phyloP scores from a whole-genome alignment of 2,888 invertebrate genomes.

The Adelphocoris suturalis region DNA sequence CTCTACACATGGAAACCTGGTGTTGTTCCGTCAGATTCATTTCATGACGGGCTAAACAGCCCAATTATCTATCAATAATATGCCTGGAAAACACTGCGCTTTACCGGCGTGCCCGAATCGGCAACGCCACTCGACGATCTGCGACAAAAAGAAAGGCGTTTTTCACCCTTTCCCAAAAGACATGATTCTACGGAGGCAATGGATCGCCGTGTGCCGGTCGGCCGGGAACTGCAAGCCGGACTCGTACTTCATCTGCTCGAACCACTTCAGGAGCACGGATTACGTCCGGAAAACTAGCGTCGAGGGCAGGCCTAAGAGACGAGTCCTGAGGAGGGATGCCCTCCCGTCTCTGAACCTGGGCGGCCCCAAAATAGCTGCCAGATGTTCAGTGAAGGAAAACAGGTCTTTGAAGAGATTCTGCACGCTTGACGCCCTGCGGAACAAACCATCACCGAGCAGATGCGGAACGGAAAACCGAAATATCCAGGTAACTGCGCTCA shows the following conservation, averaged over 20 bases:
- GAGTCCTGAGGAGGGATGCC: conserved; percentile 15
- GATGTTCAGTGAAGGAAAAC: not conserved
- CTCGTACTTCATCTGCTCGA: conserved; percentile 60
- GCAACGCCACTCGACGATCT: not conserved
- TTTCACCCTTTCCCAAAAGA: conserved; percentile 50
- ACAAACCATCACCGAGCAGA: not conserved
- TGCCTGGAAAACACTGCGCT: conserved; percentile 53
- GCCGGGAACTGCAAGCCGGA: conserved; percentile 47
- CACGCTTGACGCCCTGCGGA: not conserved
- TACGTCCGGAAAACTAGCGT: not conserved
- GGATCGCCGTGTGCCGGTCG: conserved; percentile 45
- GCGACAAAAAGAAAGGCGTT: not conserved
- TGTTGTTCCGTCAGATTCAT: too few species aligned
- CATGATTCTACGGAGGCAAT: conserved; percentile 3
- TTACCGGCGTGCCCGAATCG: conserved; percentile 37
- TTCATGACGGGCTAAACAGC: too few species aligned
- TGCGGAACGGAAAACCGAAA: not conserved
- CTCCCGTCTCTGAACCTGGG: conserved; percentile 41
- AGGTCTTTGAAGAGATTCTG: conserved; percentile 37
- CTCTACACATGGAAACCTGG: too few species aligned
- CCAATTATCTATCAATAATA: not conserved
- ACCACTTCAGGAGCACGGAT: conserved; percentile 48
- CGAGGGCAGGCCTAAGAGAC: not conserved
- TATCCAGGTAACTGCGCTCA: not conserved
- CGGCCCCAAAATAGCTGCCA: conserved; percentile 35